Evolutionary conservation across 2,113 vertebrate species (phyloP).

Genomic region (Carassius carassius): DNA sequence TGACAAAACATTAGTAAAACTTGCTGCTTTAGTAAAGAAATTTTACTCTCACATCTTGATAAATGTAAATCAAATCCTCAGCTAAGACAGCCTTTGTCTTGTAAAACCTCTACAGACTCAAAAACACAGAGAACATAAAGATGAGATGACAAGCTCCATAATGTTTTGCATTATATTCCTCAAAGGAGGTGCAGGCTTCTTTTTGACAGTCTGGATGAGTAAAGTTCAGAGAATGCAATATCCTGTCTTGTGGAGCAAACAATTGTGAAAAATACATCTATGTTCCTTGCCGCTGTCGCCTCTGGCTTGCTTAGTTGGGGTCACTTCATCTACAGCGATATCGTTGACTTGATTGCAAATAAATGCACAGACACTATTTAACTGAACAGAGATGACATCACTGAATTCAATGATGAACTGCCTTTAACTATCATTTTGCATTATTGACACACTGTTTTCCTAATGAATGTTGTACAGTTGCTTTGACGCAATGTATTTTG

Average conservation of each 20-base stretch:
- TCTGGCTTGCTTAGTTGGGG: too few relatives aligned
- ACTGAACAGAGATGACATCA: too few relatives aligned
- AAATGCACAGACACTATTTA: too few relatives aligned
- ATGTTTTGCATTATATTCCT: background rate
- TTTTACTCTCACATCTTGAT: slow-evolving; percentile 18
- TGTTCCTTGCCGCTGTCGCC: too few relatives aligned
- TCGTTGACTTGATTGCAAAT: too few relatives aligned
- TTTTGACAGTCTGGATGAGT: background rate
- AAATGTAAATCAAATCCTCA: slow-evolving; percentile 18
- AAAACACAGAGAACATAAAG: background rate
- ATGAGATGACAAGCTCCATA: background rate
- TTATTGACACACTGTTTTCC: too few relatives aligned
- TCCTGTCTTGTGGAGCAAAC: slow-evolving; percentile 28
- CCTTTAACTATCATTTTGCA: too few relatives aligned
- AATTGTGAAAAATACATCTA: slow-evolving; percentile 1
- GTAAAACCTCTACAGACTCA: background rate
- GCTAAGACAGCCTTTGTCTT: background rate
- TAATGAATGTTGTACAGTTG: too few relatives aligned
- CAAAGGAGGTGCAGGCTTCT: background rate
- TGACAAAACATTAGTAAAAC: background rate
- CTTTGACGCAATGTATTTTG: too few relatives aligned
- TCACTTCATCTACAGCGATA: too few relatives aligned
- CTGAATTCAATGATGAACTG: too few relatives aligned
- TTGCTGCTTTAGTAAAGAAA: background rate
- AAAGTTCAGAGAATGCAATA: slow-evolving; percentile 19